Base-by-base conservation (phyloP, 2,113 vertebrate species). In the Cisticola juncidis region DNA sequence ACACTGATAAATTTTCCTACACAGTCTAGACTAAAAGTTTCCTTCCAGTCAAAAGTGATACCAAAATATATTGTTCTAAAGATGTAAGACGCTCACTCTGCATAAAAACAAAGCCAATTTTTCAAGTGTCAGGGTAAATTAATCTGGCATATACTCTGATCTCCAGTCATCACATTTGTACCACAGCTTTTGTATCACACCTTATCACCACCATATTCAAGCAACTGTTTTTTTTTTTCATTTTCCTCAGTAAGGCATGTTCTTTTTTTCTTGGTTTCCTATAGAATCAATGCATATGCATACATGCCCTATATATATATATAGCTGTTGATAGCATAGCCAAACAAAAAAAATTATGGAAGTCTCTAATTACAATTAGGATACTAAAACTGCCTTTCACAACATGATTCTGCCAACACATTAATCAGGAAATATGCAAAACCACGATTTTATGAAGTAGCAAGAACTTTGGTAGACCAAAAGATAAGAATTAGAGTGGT, bases 361-460 rank as follows among this genome's bases (percentile, higher is more conserved):
- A 1, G 10, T 35, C 12, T 66, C 35, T 40, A 51, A 61, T 70
- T 81, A 45, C 54, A 70, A 48, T 80, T 88, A 73, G 26, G 24
- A n/a, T 44, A 36, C 26, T 58, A 61, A 68, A 22, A 16, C 5
- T 77, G 72, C 9, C 17, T 92, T 80, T 88, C 10, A 16, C 50
- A 61, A 35, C 11, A 61, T 73, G 24, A 71, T 89, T 92, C 56
- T 78, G 47, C 16, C 44, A 71, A 36, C 47, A 47, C 6, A 12
- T 65, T 38, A 2, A 2, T 60, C 25, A 61, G 33, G 21, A 91
- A 81, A 84, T 38, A 17, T 1, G 4, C 57, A n/a, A 72, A 82
- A 76, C 82, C 0, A 3, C 0, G 0, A 11, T 9, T 69, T 92
- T 44, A 16, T 61, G 33, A 86, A 64, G 26, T 26, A 68, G 9